phyloP scores from a whole-genome alignment of 2,797 vertebrate species.

The Coilia nasus region DNA sequence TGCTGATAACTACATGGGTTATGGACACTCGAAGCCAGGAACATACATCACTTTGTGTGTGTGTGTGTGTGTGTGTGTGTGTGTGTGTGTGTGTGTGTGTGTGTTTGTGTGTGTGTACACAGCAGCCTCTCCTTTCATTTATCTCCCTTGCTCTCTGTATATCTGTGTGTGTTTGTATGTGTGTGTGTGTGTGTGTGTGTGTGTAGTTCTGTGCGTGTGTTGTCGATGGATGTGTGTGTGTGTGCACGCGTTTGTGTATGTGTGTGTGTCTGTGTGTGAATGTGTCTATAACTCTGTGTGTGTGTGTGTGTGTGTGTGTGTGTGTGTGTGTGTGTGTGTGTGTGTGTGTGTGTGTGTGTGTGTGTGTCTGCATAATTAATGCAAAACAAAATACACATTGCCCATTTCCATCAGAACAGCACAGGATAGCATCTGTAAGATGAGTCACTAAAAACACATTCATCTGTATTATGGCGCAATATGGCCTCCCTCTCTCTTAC shows the following conservation, averaged over 20 bases:
- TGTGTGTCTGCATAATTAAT: neutral
- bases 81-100: neutral
- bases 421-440: neutral
- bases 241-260: neutral
- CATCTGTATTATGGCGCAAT: neutral
- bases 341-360: neutral
- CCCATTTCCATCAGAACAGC: too few species aligned
- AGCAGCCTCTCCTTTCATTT: too few species aligned
- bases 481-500: neutral
- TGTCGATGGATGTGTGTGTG: neutral
- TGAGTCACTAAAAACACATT: neutral
- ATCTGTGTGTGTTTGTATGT: conserved; percentile 7
- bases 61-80: too few species aligned
- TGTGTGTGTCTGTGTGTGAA: neutral
- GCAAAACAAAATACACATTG: too few species aligned
- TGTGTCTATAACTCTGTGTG: neutral
- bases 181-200: neutral
- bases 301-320: neutral
- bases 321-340: neutral
- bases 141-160: neutral
- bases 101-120: neutral
- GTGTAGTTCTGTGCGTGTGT: neutral
- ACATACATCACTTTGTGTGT: neutral
- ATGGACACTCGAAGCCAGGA: neutral
- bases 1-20: neutral